Evolutionary conservation across 2,113 vertebrate species (phyloP), one percentile per base, ranked within the genome.

Genomic region (Anguilla rostrata): DNA sequence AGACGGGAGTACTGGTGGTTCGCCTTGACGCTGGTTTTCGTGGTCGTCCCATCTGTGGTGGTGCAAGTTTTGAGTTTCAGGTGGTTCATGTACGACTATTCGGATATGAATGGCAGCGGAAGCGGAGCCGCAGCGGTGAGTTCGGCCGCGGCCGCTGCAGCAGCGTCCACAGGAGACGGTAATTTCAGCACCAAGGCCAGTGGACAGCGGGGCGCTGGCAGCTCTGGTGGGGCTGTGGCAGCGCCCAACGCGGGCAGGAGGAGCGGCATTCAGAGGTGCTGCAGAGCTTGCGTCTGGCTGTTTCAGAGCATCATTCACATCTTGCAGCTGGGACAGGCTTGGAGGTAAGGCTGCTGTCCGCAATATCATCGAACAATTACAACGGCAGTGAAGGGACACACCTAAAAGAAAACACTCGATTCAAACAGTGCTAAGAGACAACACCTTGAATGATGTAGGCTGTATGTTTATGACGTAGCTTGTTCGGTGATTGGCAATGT

Each of bases 11-110:
- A 88, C 92, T 95, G 93, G 96, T 97, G 94, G 94, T 99, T 98
- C 93, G 96, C 96, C n/a, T 95, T 97, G 91, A 99, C 97, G 84
- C 93, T 98, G 88, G 95, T 98, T 85, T 98, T 99, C 93, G 97
- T 97, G 90, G 93, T 98, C 4, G 95, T 97, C 91, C 98, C 98
- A 87, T 98, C 98, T 88, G 93, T 97, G 39, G 98, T 99, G 22
- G 97, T 98, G 89, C 98, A 99, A 91, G 94, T 97, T 92, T 91
- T 99, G 88, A 99, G 98, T 91, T 98, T 99, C 95, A 95, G 97
- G 93, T 99, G 98, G 98, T 97, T 97, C 88, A 96, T 97, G 11
- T 98, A 97, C 93, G 98, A 99, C 92, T 96, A 95, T 90, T 86
- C 95, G 14, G 93, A 94, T 6, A 90, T 85, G 39, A 87, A 88